Base-by-base conservation (phyloP, 2,888 invertebrate genomes). In the Xylota segnis region DNA sequence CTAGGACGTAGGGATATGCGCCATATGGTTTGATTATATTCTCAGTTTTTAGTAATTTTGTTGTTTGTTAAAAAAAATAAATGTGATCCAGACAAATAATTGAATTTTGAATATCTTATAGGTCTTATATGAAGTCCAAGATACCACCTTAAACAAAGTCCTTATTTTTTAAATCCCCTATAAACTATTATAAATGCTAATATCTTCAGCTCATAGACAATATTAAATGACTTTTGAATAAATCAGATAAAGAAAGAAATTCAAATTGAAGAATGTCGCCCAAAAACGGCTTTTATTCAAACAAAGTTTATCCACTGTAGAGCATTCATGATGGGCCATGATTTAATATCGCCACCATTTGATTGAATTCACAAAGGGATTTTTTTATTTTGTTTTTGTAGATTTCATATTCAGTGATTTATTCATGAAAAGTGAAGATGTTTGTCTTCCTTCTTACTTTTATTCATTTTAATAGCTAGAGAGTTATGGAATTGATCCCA, bases 391-490 rank as follows among this genome's bases (percentile, higher is more conserved):
- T 45, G 10, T 32, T 50, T 23, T 61, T 56, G 63, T 27, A 37
- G 47, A 65, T 79, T 79, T 56, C 63, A 65, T 65, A 74, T 72
- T 74, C 58, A 79, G 79, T 79, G 79, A 79, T 74, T 79, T 79
- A 79, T 79, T 79, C 79, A 79, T 79, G 74, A 74, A 79, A 79
- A 74, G 65, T 72, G 58, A 74, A 74, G 72, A 59, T 72, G 52
- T 74, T 72, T 72, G 79, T 66, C 50, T 72, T 72, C 9, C 47
- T 43, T 59, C 65, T 43, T 54, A 50, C 52, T 65, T 50, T 65
- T 37, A 45, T 29, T 65, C 72, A 50, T 58, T 72, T 72, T 47
- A 50, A 72, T 58, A 47, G 47, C 56, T 58, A 45, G 34, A 1
- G 47, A 78, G 78, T 79, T 79, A 79, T 65, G 78, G 54, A 50